phyloP scores from a whole-genome alignment of 1,140 invertebrate species.

The Caerostris extrusa region DNA sequence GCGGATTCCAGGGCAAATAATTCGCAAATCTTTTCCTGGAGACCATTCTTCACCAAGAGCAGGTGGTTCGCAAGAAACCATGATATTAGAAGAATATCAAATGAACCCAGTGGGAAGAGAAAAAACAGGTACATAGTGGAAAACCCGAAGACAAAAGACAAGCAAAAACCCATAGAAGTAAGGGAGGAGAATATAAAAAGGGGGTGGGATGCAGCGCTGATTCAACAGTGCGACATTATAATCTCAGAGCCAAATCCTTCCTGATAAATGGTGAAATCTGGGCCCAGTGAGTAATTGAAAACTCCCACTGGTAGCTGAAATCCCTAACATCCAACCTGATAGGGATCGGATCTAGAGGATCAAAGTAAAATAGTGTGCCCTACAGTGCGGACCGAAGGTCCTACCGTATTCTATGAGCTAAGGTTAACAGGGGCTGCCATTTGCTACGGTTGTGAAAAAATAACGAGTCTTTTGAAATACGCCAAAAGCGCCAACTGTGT shows the following conservation, averaged over 20 bases:
- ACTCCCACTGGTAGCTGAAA: constrained; percentile 77
- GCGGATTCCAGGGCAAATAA: constrained; percentile 60
- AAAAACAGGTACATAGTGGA: constrained; percentile 51
- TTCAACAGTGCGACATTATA: constrained; percentile 78
- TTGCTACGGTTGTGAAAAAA: neutral
- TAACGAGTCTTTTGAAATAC: neutral
- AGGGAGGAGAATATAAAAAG: constrained; percentile 28
- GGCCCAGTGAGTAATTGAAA: constrained; percentile 77
- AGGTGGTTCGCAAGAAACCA: constrained; percentile 66
- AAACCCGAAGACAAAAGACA: constrained; percentile 44
- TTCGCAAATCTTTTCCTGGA: constrained; percentile 64
- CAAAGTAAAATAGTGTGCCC: constrained; percentile 76
- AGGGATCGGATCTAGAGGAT: constrained; percentile 77
- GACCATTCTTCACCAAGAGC: constrained; percentile 62
- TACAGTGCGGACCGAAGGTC: constrained; percentile 50
- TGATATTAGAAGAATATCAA: constrained; percentile 73
- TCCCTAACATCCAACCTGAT: constrained; percentile 77
- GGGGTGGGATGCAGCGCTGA: constrained; percentile 57
- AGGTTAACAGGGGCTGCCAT: constrained; percentile 72
- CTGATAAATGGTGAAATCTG: constrained; percentile 78
- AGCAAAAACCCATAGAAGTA: neutral
- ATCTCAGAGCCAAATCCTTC: constrained; percentile 74
- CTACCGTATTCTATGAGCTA: constrained; percentile 54
- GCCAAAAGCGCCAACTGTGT: constrained; percentile 64
- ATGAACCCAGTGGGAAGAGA: constrained; percentile 49